phyloP scores from a whole-genome alignment of 2,888 invertebrate species.

The Cheilosia urbana region DNA sequence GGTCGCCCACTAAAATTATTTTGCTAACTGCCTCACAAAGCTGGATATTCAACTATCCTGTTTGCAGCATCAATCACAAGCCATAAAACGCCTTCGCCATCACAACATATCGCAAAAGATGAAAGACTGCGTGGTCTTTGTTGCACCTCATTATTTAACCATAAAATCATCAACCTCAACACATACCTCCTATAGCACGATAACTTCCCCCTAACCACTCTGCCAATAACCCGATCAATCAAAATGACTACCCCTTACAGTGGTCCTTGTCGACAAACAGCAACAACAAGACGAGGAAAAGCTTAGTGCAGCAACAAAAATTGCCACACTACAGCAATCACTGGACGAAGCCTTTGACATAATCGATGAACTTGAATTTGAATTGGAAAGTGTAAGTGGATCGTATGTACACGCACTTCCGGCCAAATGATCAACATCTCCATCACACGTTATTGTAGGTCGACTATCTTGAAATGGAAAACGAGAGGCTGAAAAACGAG shows the following conservation, averaged over 20 bases:
- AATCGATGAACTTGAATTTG: constrained; percentile 82
- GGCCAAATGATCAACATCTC: constrained; percentile 3
- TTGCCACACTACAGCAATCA: constrained; percentile 78
- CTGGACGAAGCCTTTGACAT: constrained; percentile 81
- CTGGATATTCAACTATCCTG: neutral
- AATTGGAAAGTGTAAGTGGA: constrained; percentile 81
- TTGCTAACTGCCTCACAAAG: neutral
- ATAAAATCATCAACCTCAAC: constrained; percentile 3
- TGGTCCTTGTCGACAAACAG: constrained; percentile 50
- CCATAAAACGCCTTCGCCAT: constrained; percentile 8
- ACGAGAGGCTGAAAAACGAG: constrained; percentile 79
- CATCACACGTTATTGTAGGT: constrained; percentile 76
- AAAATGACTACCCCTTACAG: constrained; percentile 21
- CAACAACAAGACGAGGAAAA: constrained; percentile 64
- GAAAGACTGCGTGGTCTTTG: constrained; percentile 3
- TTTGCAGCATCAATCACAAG: neutral
- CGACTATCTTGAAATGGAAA: constrained; percentile 81
- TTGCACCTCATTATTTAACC: neutral
- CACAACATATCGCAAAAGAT: neutral
- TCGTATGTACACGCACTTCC: neutral
- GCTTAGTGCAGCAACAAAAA: constrained; percentile 59
- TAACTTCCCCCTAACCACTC: neutral
- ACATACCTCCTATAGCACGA: neutral
- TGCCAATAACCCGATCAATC: constrained; percentile 24
- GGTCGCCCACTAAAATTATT: neutral